Evolutionary conservation across 2,797 vertebrate genomes (phyloP).

Genomic region (Cirrhinus mrigala): DNA sequence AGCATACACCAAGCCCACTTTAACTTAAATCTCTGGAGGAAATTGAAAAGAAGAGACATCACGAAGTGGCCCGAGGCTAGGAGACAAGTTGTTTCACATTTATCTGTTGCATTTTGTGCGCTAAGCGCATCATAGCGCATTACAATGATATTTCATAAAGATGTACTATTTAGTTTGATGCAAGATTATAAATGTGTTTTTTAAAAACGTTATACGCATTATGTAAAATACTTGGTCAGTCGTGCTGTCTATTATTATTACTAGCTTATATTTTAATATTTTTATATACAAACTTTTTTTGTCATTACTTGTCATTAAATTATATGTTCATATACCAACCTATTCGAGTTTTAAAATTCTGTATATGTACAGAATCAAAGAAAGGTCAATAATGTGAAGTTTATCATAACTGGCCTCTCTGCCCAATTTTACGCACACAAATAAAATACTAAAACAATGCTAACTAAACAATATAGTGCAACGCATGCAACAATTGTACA

Average conservation of each 20-base stretch:
- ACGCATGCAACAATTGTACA: not conserved
- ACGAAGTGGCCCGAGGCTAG: conserved; percentile 61
- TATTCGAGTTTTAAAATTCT: not conserved
- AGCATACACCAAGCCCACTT: conserved; percentile 65
- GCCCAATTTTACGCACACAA: not conserved
- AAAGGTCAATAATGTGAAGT: not conserved
- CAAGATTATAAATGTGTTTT: not conserved
- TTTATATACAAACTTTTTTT: not conserved
- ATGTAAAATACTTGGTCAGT: conserved; percentile 17
- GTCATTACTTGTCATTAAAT: not conserved
- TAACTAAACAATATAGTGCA: not conserved
- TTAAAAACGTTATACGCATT: not conserved
- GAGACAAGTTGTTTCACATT: conserved; percentile 58
- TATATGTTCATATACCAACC: not conserved
- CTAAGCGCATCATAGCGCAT: not conserved
- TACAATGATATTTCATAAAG: not conserved
- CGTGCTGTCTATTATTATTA: not conserved
- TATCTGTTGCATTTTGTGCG: conserved; percentile 18
- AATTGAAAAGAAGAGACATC: conserved; percentile 66
- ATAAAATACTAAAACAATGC: not conserved
- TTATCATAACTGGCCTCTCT: not conserved
- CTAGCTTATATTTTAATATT: not conserved
- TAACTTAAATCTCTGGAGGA: conserved; percentile 66
- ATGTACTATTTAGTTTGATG: not conserved
- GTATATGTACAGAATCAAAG: not conserved